Conservation (phyloP, 1,140 invertebrate genomes). For the Asobara japonica region DNA sequence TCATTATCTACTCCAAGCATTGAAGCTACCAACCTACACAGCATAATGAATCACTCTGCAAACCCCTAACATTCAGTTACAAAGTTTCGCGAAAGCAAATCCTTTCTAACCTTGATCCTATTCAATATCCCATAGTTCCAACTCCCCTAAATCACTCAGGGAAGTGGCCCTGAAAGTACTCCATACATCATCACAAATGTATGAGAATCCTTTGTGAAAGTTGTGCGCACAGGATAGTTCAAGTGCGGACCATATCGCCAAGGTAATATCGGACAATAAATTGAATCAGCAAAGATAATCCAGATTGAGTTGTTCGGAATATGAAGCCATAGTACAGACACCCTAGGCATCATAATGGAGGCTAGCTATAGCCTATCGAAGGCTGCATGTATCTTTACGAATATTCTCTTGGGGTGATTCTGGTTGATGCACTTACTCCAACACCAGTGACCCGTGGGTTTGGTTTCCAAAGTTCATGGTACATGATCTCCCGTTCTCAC, state of each 20-base stretch:
- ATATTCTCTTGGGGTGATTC: slow-evolving; percentile 28
- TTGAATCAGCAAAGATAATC: slow-evolving; percentile 64
- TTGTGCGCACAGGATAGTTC: slow-evolving; percentile 45
- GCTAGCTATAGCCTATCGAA: slow-evolving; percentile 23
- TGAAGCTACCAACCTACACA: no score
- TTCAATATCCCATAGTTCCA: background rate
- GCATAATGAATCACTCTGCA: no score
- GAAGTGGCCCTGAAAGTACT: background rate
- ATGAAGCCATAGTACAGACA: slow-evolving; percentile 47
- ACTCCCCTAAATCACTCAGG: background rate
- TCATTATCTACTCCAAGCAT: no score
- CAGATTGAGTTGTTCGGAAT: slow-evolving; percentile 54
- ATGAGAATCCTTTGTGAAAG: background rate
- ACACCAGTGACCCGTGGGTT: slow-evolving; percentile 29
- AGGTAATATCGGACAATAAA: slow-evolving; percentile 60
- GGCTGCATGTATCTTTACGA: slow-evolving; percentile 22
- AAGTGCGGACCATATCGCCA: slow-evolving; percentile 47
- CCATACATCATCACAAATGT: background rate
- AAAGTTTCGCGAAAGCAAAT: no score
- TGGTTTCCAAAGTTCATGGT: slow-evolving; percentile 16
- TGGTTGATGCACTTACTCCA: slow-evolving; percentile 39
- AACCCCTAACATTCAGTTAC: no score
- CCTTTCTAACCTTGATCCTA: no score
- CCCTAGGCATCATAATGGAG: slow-evolving; percentile 52
- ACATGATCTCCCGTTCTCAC: slow-evolving; percentile 2